Percentiles rank a stretch among this genome's conserved stretches.
Evolutionary conservation across 2,888 invertebrate genomes (phyloP).

Genomic region (Mechanitis messenoides): DNA sequence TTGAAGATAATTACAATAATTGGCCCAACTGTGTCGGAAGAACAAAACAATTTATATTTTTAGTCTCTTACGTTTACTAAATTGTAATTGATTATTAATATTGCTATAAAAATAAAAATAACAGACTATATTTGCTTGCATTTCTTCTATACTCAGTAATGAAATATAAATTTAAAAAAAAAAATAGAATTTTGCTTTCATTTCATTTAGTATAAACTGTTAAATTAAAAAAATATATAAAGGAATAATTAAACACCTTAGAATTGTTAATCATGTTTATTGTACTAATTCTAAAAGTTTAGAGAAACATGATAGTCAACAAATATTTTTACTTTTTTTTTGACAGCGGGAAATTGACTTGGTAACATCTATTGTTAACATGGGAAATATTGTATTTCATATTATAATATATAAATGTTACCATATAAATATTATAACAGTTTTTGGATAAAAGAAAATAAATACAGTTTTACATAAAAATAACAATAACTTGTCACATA

Average conservation of each 20-base stretch:
- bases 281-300: constrained; percentile 62
- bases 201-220: not conserved
- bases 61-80: no score
- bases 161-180: no score
- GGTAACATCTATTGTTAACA: constrained; percentile 49
- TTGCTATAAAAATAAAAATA: no score
- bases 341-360: constrained; percentile 55
- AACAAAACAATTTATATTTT: no score
- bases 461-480: constrained; percentile 19
- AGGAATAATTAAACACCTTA: constrained; percentile 36
- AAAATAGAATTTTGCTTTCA: no score
- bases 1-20: no score
- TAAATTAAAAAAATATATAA: constrained; percentile 10
- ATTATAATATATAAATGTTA: constrained; percentile 17
- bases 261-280: constrained; percentile 67
- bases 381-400: constrained; percentile 16
- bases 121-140: no score
- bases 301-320: constrained; percentile 59
- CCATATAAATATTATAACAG: constrained; percentile 19
- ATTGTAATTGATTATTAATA: no score
- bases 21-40: no score
- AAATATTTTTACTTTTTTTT: constrained; percentile 44
- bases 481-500: constrained; percentile 23
- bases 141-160: no score
- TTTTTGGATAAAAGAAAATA: constrained; percentile 19